These are phyloP conservation scores for Trichonephila clavata DNA, from an alignment of 1,140 invertebrate genomes.

Conservation along the genomic window DNA sequence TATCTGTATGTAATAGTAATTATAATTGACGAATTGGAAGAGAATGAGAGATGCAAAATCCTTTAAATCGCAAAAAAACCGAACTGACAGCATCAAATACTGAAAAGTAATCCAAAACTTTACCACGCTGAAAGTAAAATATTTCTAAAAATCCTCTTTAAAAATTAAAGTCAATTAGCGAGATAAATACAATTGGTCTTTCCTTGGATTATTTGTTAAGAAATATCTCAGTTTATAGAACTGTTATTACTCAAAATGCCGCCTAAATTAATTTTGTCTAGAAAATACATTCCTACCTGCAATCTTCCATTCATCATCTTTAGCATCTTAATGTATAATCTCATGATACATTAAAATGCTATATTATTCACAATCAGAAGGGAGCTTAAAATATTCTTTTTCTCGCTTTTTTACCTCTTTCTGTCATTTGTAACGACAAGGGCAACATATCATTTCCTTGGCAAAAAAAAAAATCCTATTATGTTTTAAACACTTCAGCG, in stretches of 20 bases:
- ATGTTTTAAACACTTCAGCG: constrained; percentile 28
- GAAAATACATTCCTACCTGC: not conserved
- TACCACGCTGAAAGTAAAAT: no score
- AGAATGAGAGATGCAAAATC: no score
- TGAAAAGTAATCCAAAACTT: no score
- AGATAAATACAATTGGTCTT: not conserved
- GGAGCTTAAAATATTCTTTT: not conserved
- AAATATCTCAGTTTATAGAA: not conserved
- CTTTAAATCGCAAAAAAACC: no score
- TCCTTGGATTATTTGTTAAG: not conserved
- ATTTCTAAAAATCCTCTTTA: no score
- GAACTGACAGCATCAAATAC: no score
- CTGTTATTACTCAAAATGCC: not conserved
- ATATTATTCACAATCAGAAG: not conserved
- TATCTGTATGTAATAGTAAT: no score
- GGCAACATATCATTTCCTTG: constrained; percentile 31
- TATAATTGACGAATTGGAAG: no score
- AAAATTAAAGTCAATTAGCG: no score
- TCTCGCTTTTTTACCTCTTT: not conserved
- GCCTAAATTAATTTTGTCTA: not conserved
- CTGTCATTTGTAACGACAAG: not conserved
- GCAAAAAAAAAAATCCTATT: not conserved
- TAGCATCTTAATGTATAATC: constrained; percentile 1
- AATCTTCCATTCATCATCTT: not conserved
- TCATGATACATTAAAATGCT: constrained; percentile 21